phyloP scores from a whole-genome alignment of 1,140 invertebrate genomes.

The Dufourea novaeangliae region DNA sequence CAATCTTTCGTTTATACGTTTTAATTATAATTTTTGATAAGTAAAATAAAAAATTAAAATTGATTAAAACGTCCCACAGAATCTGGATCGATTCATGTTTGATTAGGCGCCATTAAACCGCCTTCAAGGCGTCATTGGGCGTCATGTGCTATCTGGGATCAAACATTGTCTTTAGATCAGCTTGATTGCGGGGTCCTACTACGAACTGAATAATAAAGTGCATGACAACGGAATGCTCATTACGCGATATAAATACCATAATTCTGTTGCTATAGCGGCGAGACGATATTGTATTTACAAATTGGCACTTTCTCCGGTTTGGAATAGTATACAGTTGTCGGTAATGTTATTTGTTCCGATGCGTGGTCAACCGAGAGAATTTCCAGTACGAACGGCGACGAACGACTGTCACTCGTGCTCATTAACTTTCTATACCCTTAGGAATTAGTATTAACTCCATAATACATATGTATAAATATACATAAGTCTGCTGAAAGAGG shows the following conservation, averaged over 20 bases:
- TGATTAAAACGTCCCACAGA: no score
- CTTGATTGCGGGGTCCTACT: background rate
- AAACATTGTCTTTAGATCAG: background rate
- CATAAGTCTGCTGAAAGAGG: background rate
- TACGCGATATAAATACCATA: constrained; percentile 44
- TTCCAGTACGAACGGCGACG: constrained; percentile 3
- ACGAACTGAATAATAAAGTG: constrained; percentile 25
- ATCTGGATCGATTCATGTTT: no score
- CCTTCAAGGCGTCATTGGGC: no score
- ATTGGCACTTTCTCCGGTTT: constrained; percentile 57
- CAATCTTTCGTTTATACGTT: no score
- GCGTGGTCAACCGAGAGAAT: constrained; percentile 61
- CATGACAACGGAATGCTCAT: constrained; percentile 21
- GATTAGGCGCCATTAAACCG: no score
- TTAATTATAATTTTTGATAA: no score
- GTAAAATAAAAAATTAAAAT: no score
- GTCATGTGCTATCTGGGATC: no score
- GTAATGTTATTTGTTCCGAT: constrained; percentile 54
- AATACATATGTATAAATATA: background rate
- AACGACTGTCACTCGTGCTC: constrained; percentile 4
- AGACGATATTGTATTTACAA: constrained; percentile 52
- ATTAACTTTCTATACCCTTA: background rate
- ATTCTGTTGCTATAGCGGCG: constrained; percentile 16
- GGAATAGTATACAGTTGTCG: constrained; percentile 15
- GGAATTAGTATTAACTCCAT: no score